Base-by-base conservation (phyloP, 2,888 invertebrate species). In the Drosophila mayaguana region DNA sequence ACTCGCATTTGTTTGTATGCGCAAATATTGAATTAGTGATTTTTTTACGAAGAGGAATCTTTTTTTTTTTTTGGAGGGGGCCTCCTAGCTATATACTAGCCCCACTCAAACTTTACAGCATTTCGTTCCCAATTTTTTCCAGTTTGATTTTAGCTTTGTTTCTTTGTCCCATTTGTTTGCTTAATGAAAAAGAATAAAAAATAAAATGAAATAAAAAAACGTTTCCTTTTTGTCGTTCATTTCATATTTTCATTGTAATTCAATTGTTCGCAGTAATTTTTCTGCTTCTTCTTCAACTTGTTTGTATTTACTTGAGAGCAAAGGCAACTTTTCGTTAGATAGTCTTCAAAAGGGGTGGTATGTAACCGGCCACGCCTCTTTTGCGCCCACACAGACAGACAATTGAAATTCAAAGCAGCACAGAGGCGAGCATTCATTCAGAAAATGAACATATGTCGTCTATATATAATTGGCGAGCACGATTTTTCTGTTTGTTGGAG, bases 171-270 rank as follows among this genome's bases (percentile, higher is more conserved):
- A 72, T 48, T 59, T 81, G 88, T 87, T 89, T 88, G 73, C 86
- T 81, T 86, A 86, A 81, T 85, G 18, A 34, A 43, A 56, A 54
- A 70, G 70, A 68, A 53, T 59, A 14, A 51, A 53, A n/a, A 43
- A 38, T 22, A n/a, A 55, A 18, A 11, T 25, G 18, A 57, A 57
- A 55, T 36, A 43, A 63, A 20, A 43, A 22, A 43, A 32, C 2
- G 11, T 32, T 57, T 78, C 75, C 63, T 75, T 78, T 77, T 71
- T 72, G 69, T 75, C 70, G 67, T 66, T 74, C 72, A 68, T 79
- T 75, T 88, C 89, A 86, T 89, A 83, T 86, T 83, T 88, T 86
- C 80, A 84, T 87, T 87, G 88, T 87, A 89, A 90, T 89, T 89
- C 85, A 85, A 87, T 90, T 87, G 79, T 73, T 66, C 45, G 63